Percentiles rank a stretch among this genome's conserved stretches.
Conservation (phyloP, 1,140 invertebrate genomes). For the Dysdera silvatica region DNA sequence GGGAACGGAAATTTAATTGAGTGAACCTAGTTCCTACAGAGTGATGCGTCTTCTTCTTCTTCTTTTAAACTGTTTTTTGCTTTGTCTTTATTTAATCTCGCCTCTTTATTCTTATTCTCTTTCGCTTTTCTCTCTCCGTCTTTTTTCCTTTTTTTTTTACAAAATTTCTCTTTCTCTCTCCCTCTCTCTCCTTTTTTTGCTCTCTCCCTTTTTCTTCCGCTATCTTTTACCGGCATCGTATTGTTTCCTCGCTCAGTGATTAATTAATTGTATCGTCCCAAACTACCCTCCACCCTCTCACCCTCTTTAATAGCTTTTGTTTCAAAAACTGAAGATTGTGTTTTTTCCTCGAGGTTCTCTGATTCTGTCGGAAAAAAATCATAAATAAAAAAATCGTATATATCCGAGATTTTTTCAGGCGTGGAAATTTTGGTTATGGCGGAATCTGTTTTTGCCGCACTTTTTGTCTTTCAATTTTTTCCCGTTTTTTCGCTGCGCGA, state of each 20-base stretch:
- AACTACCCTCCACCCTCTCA: background rate
- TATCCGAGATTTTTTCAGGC: background rate
- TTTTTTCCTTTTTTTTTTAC: background rate
- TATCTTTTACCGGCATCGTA: background rate
- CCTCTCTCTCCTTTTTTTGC: background rate
- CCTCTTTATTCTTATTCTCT: background rate
- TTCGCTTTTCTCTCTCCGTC: background rate
- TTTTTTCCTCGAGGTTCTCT: conserved; percentile 4
- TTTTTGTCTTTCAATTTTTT: background rate
- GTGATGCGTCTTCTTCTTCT: conserved; percentile 10
- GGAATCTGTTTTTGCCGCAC: background rate
- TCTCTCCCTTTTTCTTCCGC: conserved; percentile 12
- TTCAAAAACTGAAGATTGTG: conserved; percentile 16
- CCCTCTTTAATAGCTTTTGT: background rate
- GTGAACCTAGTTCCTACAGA: conserved; percentile 25
- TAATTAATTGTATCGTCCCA: conserved; percentile 17
- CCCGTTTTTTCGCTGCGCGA: conserved; percentile 1
- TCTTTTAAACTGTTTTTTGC: background rate
- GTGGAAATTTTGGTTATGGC: background rate
- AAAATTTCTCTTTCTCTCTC: background rate
- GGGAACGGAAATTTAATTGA: conserved; percentile 28
- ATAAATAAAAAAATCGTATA: background rate
- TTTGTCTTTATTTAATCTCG: conserved; percentile 1
- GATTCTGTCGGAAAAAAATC: conserved; percentile 5
- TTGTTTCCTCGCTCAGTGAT: conserved; percentile 20